These are phyloP conservation scores for Lithobates pipiens DNA, from an alignment of 2,797 vertebrate genomes.

Conservation along the genomic window DNA sequence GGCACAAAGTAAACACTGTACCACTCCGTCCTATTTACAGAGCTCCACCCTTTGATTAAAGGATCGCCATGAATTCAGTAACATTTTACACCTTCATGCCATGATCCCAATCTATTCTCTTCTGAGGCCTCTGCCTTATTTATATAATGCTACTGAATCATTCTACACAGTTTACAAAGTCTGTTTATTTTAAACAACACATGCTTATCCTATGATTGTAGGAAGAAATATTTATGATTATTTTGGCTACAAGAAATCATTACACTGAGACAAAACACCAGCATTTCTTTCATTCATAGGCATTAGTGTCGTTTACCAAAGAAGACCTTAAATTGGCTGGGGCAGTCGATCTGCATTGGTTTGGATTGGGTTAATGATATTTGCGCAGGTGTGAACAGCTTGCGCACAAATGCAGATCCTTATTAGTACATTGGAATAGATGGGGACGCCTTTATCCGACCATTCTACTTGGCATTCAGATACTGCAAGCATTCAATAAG, in stretches of 20 bases:
- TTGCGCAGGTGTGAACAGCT: too few relatives aligned
- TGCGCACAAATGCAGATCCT: too few relatives aligned
- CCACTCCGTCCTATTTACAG: constrained; percentile 2
- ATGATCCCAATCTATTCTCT: not conserved
- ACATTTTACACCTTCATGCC: not conserved
- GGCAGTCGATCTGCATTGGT: too few relatives aligned
- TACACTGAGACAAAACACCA: not conserved
- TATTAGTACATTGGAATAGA: too few relatives aligned
- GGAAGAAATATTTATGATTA: not conserved
- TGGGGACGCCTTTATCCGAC: too few relatives aligned
- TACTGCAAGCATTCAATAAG: too few relatives aligned
- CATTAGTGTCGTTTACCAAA: not conserved
- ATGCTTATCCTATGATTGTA: not conserved
- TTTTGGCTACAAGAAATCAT: not conserved
- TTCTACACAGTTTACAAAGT: not conserved
- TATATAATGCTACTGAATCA: not conserved
- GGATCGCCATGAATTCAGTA: constrained; percentile 6
- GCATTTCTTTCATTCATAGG: not conserved
- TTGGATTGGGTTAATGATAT: not conserved
- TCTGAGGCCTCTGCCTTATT: not conserved
- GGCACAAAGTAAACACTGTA: constrained; percentile 5
- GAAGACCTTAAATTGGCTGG: too few relatives aligned
- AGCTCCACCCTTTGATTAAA: not conserved
- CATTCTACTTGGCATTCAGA: too few relatives aligned
- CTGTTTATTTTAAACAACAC: not conserved